A percentile compares a stretch with the other conserved stretches of the same genome.
phyloP scores from a whole-genome alignment of 1,140 invertebrate genomes.

The Lasioglossum albipes region DNA sequence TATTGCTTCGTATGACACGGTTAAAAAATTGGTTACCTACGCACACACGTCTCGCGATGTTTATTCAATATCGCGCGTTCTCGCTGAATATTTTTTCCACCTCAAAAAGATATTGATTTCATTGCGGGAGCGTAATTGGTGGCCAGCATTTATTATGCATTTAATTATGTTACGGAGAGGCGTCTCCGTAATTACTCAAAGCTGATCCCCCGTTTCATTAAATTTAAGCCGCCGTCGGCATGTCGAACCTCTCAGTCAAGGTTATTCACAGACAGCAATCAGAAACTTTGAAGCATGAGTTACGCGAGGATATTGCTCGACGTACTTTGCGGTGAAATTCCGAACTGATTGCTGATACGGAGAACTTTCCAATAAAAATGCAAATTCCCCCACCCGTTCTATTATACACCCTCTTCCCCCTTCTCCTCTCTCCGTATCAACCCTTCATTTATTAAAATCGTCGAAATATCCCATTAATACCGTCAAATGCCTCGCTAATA shows the following conservation, averaged over 20 bases:
- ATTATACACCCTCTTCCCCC: background rate
- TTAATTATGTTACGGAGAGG: constrained; percentile 9
- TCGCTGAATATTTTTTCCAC: too few species aligned
- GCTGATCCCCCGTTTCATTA: constrained; percentile 41
- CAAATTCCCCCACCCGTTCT: constrained; percentile 11
- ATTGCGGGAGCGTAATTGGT: constrained; percentile 3
- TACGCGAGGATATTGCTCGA: constrained; percentile 20
- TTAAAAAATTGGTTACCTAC: too few species aligned
- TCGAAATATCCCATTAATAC: background rate
- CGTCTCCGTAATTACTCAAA: constrained; percentile 34
- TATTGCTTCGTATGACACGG: too few species aligned
- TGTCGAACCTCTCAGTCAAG: constrained; percentile 5
- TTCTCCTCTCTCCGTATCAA: too few species aligned
- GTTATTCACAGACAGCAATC: constrained; percentile 39
- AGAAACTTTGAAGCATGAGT: constrained; percentile 19
- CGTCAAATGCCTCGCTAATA: background rate
- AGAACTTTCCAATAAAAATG: constrained; percentile 40
- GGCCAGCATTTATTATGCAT: constrained; percentile 19
- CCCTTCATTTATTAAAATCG: background rate
- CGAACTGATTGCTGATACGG: constrained; percentile 23
- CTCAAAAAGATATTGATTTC: background rate
- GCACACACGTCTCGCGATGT: too few species aligned
- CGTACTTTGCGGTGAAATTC: constrained; percentile 14
- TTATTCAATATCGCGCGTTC: too few species aligned
- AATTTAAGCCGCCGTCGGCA: background rate